Evolutionary conservation across 2,797 vertebrate species (phyloP), one percentile per base, ranked within the genome.

Genomic region (Sebastes oblongus): DNA sequence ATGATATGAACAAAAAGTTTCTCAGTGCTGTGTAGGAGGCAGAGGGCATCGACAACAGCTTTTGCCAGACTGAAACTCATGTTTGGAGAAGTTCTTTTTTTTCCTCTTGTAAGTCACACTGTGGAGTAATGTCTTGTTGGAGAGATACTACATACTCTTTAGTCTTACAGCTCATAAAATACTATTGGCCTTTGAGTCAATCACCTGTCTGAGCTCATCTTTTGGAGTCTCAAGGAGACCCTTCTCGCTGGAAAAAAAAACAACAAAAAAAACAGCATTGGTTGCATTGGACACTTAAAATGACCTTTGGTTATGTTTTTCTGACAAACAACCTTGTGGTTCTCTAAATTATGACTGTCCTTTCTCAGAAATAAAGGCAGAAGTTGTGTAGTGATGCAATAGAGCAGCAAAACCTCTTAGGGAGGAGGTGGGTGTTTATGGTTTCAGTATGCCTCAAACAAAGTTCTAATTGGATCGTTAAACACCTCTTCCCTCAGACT

Each of bases 1-100:
- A 76, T 89, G 85, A 88, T 88, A 78, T 86, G 79, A 88, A 89
- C 86, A 88, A 88, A 92, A 93, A 81, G 84, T 91, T 92, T 89
- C 71, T 89, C 46, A 73, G 67, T 71, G 24, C 81, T 80, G 87
- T 88, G 91, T 91, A 83, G 93, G 93, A 89, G 88, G 86, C 60
- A 72, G 80, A 87, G 80, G 85, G 91, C 81, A 86, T 65, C 29
- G 39, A 88, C 70, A 84, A 84, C 77, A 84, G 78, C 70, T 89
- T 90, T 83, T 88, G 74, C 46, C 56, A 85, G 83, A 86, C 66
- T 80, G 54, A 84, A 91, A 80, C 66, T 86, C 74, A 72, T 86
- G 72, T 52, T 89, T 77, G 34, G 55, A 84, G 56, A 76, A 61
- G 59, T 56, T 22, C 59, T 72, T 73, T 66, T 79, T 39, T 39